phyloP scores from a whole-genome alignment of 2,797 vertebrate genomes.

The Pipistrellus nathusii region DNA sequence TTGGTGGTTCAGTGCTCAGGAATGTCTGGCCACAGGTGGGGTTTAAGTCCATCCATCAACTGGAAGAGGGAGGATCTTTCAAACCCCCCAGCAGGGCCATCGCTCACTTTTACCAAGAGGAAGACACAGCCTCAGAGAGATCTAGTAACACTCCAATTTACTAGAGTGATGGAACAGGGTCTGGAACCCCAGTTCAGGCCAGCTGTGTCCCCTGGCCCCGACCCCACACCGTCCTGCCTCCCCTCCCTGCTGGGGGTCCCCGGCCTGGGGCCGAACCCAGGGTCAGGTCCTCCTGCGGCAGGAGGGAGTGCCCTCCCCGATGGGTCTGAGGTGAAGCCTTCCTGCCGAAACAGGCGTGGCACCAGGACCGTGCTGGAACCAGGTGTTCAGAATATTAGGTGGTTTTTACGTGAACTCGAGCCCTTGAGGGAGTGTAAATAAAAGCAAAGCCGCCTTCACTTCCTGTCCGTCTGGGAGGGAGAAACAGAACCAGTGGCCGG shows the following conservation, averaged over 20 bases:
- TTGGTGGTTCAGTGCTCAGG: too few relatives aligned
- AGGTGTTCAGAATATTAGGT: neutral
- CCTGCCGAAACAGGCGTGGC: neutral
- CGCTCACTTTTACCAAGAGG: neutral
- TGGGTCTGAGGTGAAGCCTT: neutral
- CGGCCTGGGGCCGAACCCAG: neutral
- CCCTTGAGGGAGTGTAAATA: neutral
- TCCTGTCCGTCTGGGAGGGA: neutral
- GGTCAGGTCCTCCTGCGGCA: neutral
- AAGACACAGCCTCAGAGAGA: neutral
- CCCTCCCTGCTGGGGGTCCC: neutral
- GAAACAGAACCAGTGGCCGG: neutral
- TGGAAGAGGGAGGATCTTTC: too few relatives aligned
- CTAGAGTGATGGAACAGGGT: neutral
- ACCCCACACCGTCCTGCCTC: neutral
- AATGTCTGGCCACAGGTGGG: too few relatives aligned
- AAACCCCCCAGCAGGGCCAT: neutral
- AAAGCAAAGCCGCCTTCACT: neutral
- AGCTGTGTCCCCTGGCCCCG: neutral
- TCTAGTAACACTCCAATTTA: neutral
- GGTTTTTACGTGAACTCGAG: neutral
- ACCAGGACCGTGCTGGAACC: neutral
- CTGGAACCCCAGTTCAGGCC: neutral
- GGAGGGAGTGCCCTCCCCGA: too few relatives aligned
- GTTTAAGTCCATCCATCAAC: too few relatives aligned